These are phyloP conservation scores for Cololabis saira DNA, from an alignment of 2,113 vertebrate genomes.

Conservation along the genomic window DNA sequence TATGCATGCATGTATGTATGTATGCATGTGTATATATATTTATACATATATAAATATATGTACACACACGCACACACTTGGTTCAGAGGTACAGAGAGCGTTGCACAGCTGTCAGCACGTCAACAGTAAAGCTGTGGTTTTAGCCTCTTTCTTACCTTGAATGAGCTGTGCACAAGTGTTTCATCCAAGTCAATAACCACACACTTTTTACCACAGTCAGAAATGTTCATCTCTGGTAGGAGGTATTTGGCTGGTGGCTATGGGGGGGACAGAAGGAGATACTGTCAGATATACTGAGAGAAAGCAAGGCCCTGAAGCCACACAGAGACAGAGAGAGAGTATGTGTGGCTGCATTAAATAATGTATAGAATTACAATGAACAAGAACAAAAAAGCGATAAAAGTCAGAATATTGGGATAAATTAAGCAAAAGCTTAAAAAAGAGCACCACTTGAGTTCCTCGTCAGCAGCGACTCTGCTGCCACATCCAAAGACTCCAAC, in stretches of 20 bases:
- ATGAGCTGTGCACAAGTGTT: conserved; percentile 98
- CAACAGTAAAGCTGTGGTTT: background rate
- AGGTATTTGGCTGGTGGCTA: conserved; percentile 97
- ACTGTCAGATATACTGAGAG: conserved; percentile 19
- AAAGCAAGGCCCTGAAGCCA: background rate
- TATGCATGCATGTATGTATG: no score
- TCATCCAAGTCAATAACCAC: conserved; percentile 99
- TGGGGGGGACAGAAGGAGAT: conserved; percentile 21
- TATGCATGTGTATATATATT: no score
- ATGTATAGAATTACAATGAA: conserved; percentile 19
- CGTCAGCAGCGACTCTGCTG: background rate
- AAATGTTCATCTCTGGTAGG: conserved; percentile 94
- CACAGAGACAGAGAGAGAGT: no score
- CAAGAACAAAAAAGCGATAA: background rate
- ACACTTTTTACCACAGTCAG: conserved; percentile 97
- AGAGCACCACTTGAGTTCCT: background rate
- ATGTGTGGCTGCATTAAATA: conserved; percentile 9
- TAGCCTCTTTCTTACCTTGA: conserved; percentile 88
- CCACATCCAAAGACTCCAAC: background rate
- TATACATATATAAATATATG: no score
- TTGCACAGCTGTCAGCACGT: background rate
- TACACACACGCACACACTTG: no score
- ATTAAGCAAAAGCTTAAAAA: background rate
- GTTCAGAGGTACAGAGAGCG: no score
- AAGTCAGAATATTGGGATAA: conserved; percentile 7